A percentile compares a stretch with the other conserved stretches of the same genome.
Conservation (phyloP, 2,888 invertebrate genomes). For the Melolontha melolontha region DNA sequence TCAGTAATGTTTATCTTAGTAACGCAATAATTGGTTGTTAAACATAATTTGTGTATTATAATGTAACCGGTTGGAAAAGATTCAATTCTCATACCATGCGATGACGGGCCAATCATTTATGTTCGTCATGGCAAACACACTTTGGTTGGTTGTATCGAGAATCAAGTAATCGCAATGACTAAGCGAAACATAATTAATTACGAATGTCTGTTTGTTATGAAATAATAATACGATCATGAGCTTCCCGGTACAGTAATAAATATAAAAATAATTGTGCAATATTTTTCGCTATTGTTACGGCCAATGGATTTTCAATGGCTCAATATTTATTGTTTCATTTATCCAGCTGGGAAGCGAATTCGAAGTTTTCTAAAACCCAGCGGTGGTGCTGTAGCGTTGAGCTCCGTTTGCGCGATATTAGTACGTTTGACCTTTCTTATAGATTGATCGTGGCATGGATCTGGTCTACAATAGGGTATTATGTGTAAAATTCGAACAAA, state of each 20-base stretch:
- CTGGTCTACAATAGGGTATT: slow-evolving; percentile 44
- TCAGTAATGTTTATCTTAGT: too few relatives aligned
- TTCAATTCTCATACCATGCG: neutral
- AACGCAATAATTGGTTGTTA: too few relatives aligned
- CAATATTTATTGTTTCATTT: slow-evolving; percentile 28
- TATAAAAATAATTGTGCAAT: slow-evolving; percentile 39
- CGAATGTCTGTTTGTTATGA: slow-evolving; percentile 24
- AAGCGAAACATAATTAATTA: slow-evolving; percentile 33
- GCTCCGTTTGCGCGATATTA: slow-evolving; percentile 16
- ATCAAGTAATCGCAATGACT: slow-evolving; percentile 23
- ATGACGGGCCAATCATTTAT: neutral
- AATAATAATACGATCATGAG: slow-evolving; percentile 28
- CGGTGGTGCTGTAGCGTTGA: slow-evolving; percentile 7
- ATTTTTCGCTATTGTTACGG: slow-evolving; percentile 41
- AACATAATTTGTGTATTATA: neutral
- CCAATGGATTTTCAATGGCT: slow-evolving; percentile 27
- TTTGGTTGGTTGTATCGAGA: neutral
- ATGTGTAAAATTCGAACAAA: slow-evolving; percentile 46
- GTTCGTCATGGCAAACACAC: slow-evolving; percentile 4
- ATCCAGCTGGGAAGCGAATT: slow-evolving; percentile 40
- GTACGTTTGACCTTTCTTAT: slow-evolving; percentile 43
- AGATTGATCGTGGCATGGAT: slow-evolving; percentile 38
- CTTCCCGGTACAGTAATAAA: slow-evolving; percentile 38
- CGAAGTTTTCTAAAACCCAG: slow-evolving; percentile 39
- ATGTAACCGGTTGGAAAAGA: slow-evolving; percentile 1